A percentile compares a stretch with the other conserved stretches of the same genome.
Conservation (phyloP, 1,140 invertebrate species). For the Papilio aristodemus region DNA sequence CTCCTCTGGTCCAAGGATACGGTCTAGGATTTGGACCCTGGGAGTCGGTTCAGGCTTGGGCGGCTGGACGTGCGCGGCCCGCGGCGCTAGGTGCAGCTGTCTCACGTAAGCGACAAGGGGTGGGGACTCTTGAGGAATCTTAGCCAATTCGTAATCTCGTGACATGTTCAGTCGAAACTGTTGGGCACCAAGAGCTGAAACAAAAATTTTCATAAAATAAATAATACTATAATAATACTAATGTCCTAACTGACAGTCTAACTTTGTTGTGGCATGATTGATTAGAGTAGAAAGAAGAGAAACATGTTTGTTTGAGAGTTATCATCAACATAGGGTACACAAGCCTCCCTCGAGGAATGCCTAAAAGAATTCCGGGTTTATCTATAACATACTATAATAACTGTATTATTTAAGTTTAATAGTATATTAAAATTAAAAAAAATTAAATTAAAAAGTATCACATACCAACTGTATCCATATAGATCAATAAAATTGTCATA, state of each 20-base stretch:
- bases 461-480: constrained; percentile 85
- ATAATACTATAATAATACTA: too few relatives aligned
- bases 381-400: too few relatives aligned
- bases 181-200: constrained; percentile 83
- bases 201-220: background rate
- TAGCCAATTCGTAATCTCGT: constrained; percentile 86
- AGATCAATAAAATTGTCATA: constrained; percentile 83
- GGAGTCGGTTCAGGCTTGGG: constrained; percentile 45
- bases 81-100: constrained; percentile 77
- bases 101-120: constrained; percentile 86
- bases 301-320: too few relatives aligned
- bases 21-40: constrained; percentile 47
- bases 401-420: background rate
- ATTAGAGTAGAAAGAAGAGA: too few relatives aligned
- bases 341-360: too few relatives aligned
- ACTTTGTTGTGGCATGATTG: too few relatives aligned
- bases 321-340: too few relatives aligned
- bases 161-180: constrained; percentile 87
- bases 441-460: constrained; percentile 15
- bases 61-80: constrained; percentile 45
- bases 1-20: constrained; percentile 75
- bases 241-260: too few relatives aligned
- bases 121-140: constrained; percentile 86
- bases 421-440: too few relatives aligned
- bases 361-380: too few relatives aligned